Conservation (phyloP, 2,888 invertebrate species). For the Drosophila rubida region DNA sequence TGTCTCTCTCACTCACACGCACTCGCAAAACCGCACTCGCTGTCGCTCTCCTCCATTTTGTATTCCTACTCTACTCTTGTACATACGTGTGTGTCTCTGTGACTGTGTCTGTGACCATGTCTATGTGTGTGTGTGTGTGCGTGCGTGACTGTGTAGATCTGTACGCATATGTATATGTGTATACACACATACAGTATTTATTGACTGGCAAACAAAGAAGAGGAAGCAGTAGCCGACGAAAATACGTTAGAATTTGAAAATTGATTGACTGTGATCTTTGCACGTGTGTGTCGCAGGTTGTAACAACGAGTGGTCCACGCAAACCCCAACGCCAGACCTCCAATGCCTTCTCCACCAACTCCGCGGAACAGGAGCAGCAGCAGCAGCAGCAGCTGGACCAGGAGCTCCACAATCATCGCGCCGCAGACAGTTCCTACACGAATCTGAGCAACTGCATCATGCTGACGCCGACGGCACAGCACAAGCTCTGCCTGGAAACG, state of each 20-base stretch:
- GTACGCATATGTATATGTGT: slow-evolving; percentile 3
- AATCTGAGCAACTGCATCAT: slow-evolving; percentile 82
- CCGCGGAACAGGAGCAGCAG: slow-evolving; percentile 67
- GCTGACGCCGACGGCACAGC: slow-evolving; percentile 86
- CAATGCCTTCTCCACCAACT: slow-evolving; percentile 84
- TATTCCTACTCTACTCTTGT: slow-evolving; percentile 28
- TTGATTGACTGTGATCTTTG: slow-evolving; percentile 13
- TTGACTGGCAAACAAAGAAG: neutral
- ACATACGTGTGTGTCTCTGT: slow-evolving; percentile 12
- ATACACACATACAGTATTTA: slow-evolving; percentile 1
- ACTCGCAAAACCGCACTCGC: slow-evolving; percentile 28
- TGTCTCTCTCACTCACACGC: slow-evolving; percentile 25
- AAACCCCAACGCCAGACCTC: slow-evolving; percentile 89
- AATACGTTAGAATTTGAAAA: neutral
- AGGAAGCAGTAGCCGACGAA: neutral
- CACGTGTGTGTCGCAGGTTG: slow-evolving; percentile 86
- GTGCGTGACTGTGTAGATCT: slow-evolving; percentile 31
- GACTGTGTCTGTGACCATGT: slow-evolving; percentile 30
- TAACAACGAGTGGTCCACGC: slow-evolving; percentile 91
- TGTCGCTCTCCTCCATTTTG: slow-evolving; percentile 26
- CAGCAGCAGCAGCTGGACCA: slow-evolving; percentile 13
- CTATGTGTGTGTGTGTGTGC: slow-evolving; percentile 13
- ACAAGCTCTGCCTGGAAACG: slow-evolving; percentile 89
- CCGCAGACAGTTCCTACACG: slow-evolving; percentile 85
- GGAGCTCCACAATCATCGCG: slow-evolving; percentile 51